Evolutionary conservation across 2,797 vertebrate genomes (phyloP), one percentile per base, ranked within the genome.

Genomic region (Xenentodon cancila): DNA sequence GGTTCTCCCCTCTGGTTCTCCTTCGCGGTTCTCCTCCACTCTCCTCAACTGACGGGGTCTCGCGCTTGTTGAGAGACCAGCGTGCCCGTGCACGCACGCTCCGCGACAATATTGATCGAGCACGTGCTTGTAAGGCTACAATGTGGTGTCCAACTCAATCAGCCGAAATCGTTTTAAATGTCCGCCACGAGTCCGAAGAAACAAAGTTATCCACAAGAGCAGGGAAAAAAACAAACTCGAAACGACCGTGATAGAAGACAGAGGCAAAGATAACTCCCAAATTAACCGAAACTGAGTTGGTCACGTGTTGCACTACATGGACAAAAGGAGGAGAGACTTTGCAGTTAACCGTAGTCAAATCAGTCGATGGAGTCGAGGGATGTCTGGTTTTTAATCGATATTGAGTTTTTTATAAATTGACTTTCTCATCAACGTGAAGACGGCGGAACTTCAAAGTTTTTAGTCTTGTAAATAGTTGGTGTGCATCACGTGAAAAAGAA

Each of bases 401-500:
- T 25, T 3, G 5, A 9, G 4, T 46, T 51, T 46, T 51, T 27
- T 12, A 20, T 21, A 7, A 53, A 40, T 45, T 27, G 12, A 7
- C 13, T 22, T 13, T 40, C 43, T 16, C 4, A 11, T 30, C 62
- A 7, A 12, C n/a, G 9, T 45, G 15, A 53, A 69, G 54, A 42
- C 25, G 6, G 17, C 30, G 19, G 17, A 0, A 47, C 7, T 66
- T 71, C 17, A 70, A 80, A 80, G 32, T 63, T 68, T 19, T 43
- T 43, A 56, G 30, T 48, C 43, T 27, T 3, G 49, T 17, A 56
- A 59, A 57, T 44, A 30, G 66, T 62, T 51, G 5, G 7, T 1
- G 34, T 9, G 55, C 5, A 1, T 25, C 88, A 91, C 80, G 84
- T 93, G 91, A 51, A 59, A 2, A 44, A 0, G 4, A 60, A 20